Conservation (phyloP, 2,113 vertebrate genomes). For the Pteruthius melanotis region DNA sequence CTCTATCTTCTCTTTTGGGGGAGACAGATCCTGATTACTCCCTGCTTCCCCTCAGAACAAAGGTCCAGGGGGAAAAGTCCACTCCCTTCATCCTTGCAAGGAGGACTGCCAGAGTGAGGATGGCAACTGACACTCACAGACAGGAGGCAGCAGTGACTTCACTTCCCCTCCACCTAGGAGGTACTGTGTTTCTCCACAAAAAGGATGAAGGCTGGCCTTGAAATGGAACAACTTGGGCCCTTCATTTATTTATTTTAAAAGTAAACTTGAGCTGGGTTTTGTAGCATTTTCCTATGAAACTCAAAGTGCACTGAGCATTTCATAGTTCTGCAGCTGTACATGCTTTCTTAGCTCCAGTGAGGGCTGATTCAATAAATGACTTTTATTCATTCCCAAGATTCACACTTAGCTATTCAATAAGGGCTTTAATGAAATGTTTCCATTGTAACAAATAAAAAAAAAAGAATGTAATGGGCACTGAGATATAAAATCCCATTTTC, state of each 20-base stretch:
- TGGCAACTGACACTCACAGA: background rate
- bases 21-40: background rate
- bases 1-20: background rate
- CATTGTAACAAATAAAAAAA: conserved; percentile 32
- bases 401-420: conserved; percentile 34
- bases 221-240: background rate
- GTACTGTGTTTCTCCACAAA: background rate
- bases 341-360: background rate
- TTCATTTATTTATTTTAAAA: background rate
- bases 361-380: background rate
- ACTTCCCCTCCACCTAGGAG: background rate
- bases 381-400: conserved; percentile 36
- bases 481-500: conserved; percentile 58
- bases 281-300: background rate
- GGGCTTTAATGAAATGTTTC: conserved; percentile 39
- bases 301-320: background rate
- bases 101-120: background rate
- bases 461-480: conserved; percentile 27
- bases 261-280: background rate
- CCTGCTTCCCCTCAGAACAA: background rate
- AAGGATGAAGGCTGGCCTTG: background rate
- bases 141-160: background rate
- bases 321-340: background rate
- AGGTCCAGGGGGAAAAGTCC: background rate
- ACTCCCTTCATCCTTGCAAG: background rate